Conservation (phyloP, 2,797 vertebrate species). For the Amblyraja radiata region DNA sequence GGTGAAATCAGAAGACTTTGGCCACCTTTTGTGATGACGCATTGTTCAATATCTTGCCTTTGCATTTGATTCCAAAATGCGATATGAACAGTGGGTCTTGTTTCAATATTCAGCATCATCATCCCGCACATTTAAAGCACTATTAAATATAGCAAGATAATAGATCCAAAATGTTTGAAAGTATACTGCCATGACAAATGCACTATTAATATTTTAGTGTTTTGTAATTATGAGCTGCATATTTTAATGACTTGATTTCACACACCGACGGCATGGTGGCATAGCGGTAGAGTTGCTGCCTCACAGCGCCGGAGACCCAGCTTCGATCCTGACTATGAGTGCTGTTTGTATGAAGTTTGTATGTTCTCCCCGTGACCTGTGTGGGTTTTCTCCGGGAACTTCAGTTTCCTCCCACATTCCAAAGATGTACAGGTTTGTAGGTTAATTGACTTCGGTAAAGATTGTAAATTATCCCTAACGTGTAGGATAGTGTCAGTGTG, state of each 20-base stretch:
- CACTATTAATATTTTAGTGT: not conserved
- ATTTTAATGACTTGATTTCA: not conserved
- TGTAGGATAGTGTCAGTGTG: too few relatives aligned
- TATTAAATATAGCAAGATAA: not conserved
- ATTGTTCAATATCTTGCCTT: not conserved
- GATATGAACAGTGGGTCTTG: not conserved
- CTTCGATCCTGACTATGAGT: too few relatives aligned
- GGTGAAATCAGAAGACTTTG: not conserved
- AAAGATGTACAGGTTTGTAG: too few relatives aligned
- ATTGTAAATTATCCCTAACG: too few relatives aligned
- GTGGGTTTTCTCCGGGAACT: too few relatives aligned
- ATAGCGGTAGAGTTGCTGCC: too few relatives aligned
- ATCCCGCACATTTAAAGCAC: not conserved
- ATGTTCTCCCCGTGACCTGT: too few relatives aligned
- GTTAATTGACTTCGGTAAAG: too few relatives aligned
- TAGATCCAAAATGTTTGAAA: not conserved
- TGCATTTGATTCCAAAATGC: not conserved
- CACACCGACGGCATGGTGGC: too few relatives aligned
- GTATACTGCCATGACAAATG: not conserved
- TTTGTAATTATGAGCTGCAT: not conserved
- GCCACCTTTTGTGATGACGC: not conserved
- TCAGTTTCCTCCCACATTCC: too few relatives aligned
- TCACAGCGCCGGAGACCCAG: too few relatives aligned
- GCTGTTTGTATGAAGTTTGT: too few relatives aligned
- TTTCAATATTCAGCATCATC: not conserved